Conservation (phyloP, 2,888 invertebrate species). For the Tyria jacobaeae region DNA sequence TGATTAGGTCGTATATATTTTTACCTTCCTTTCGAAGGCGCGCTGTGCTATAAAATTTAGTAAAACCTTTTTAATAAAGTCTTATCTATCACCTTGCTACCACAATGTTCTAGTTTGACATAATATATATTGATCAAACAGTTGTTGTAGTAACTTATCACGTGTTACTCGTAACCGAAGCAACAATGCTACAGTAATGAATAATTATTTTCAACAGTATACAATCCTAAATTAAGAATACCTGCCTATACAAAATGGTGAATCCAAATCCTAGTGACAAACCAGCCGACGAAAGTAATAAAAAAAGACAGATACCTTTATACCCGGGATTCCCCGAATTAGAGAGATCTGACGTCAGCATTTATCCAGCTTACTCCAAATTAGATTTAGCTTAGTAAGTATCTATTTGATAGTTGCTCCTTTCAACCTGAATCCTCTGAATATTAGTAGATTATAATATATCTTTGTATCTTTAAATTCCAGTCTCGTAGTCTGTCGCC, state of each 20-base stretch:
- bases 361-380: constrained; percentile 87
- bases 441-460: not conserved
- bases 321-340: constrained; percentile 85
- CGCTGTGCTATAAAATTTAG: too few species aligned
- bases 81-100: too few species aligned
- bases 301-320: constrained; percentile 66
- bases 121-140: constrained; percentile 29
- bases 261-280: constrained; percentile 21
- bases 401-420: constrained; percentile 14
- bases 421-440: not conserved
- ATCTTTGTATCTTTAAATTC: constrained; percentile 39
- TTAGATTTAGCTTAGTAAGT: constrained; percentile 88
- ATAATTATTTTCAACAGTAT: constrained; percentile 5
- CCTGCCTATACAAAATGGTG: not conserved
- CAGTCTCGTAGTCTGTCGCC: constrained; percentile 89
- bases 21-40: too few species aligned
- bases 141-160: not conserved
- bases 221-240: not conserved
- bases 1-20: too few species aligned
- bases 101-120: too few species aligned
- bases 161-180: constrained; percentile 31
- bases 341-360: constrained; percentile 87
- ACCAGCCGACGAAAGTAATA: constrained; percentile 44
- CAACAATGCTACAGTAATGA: constrained; percentile 29
- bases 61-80: too few species aligned